Base-by-base conservation (phyloP, 2,113 vertebrate species). In the Panthera leo region DNA sequence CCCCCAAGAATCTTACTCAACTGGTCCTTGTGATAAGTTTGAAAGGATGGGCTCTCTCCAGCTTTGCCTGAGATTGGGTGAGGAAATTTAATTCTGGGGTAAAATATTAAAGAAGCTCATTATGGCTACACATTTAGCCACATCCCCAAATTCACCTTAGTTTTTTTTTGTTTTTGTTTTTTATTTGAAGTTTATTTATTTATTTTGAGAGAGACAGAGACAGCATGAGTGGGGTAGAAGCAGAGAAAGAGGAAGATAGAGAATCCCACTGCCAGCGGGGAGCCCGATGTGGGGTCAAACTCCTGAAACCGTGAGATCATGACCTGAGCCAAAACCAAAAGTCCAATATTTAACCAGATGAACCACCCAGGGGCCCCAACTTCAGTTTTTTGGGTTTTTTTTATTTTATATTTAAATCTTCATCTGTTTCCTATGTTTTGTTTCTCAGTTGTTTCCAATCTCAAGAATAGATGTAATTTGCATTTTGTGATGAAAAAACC, bases 391-490 rank as follows among this genome's bases (percentile, higher is more conserved):
- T 61, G 2, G 19, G 2, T 1, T 48, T n/a, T 25, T 75, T 42
- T 27, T 29, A 7, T 36, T 31, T 53, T 68, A 12, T 34, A 58
- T 82, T 95, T 95, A 76, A 73, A 91, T 78, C 89, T 90, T 93
- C 58, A 63, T 86, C 80, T 90, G 39, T 76, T 90, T 84, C 67
- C 51, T 31, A 53, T 83, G 42, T 78, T 95, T 94, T 85, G 21
- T 79, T 89, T 91, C 68, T 78, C 80, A 51, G 19, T 68, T 90
- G 75, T 91, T 95, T 88, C 83, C 27, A 51, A n/a, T 78, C 25
- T 91, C 63, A 68, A 89, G 53, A 58, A 53, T 58, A 76, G 45
- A 79, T 63, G 19, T 27, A 85, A 94, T 39, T 51, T 89, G 36
- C 70, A 85, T 88, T 88, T 93, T 63, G 48, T 71, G 51, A 71